Conservation (phyloP, 1,140 invertebrate species). For the Gryon sp. region DNA sequence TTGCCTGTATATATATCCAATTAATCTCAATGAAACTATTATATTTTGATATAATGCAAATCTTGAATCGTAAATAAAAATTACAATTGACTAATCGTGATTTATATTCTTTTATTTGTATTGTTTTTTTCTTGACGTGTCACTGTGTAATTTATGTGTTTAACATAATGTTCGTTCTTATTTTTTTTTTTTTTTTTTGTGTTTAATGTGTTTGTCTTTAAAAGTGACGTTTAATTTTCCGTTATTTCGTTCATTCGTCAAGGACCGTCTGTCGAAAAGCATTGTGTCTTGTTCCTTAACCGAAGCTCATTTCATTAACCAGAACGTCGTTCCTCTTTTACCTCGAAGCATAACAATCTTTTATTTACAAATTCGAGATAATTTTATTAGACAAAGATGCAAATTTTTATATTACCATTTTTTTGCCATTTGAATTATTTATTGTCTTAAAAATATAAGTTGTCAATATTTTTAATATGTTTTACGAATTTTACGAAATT, state of each 20-base stretch:
- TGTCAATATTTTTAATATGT: too few species aligned
- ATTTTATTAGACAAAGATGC: conserved; percentile 11
- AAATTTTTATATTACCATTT: too few species aligned
- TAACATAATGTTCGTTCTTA: too few species aligned
- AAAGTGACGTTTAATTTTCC: conserved; percentile 33
- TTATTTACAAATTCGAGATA: conserved; percentile 46
- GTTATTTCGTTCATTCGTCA: conserved; percentile 43
- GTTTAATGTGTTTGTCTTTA: not conserved
- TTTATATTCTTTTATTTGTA: not conserved
- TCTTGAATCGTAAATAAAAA: not conserved
- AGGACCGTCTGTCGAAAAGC: conserved; percentile 53
- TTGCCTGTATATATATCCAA: not conserved
- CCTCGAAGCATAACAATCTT: conserved; percentile 26
- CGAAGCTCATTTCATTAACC: conserved; percentile 58
- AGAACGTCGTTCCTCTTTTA: conserved; percentile 49
- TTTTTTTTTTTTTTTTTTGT: not conserved
- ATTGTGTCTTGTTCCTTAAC: conserved; percentile 57
- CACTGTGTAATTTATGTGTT: too few species aligned
- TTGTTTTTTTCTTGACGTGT: not conserved
- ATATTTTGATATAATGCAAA: too few species aligned
- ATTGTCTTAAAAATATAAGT: too few species aligned
- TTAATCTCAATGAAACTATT: not conserved
- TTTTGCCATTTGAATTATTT: too few species aligned
- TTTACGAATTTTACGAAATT: not conserved
- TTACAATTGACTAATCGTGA: not conserved